Percentiles rank a stretch among this genome's conserved stretches.
These are phyloP conservation scores for Palythoa heliodiscus DNA, from an alignment of 92 coral and sea anemone species.

Conservation along the genomic window DNA sequence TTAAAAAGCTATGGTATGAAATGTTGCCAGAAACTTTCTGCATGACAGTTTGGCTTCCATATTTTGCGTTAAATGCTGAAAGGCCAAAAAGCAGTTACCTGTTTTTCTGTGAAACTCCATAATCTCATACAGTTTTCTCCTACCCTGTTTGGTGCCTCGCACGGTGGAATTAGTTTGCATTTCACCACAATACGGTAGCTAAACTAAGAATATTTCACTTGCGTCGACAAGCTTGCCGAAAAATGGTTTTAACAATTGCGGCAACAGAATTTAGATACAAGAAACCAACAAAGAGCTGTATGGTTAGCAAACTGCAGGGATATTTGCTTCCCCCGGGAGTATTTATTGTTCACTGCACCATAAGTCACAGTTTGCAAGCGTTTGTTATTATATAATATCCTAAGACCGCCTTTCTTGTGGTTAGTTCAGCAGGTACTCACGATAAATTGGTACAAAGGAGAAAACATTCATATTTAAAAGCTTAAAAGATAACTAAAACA, in stretches of 20 bases:
- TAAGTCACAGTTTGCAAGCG: background rate
- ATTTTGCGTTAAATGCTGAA: background rate
- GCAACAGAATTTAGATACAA: background rate
- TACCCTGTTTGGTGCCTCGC: background rate
- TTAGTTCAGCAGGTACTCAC: slow-evolving; percentile 27
- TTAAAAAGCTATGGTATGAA: no score
- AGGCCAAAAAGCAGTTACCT: background rate
- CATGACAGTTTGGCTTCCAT: background rate
- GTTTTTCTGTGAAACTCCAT: slow-evolving; percentile 43
- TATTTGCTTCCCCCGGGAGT: slow-evolving; percentile 6
- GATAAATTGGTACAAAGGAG: background rate
- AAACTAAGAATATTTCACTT: background rate
- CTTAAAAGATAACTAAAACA: slow-evolving; percentile 11
- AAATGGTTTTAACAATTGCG: background rate
- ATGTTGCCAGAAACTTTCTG: no score
- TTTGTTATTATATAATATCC: background rate
- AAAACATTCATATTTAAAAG: background rate
- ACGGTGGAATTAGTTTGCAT: background rate
- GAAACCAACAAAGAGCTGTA: background rate
- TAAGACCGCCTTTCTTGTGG: slow-evolving; percentile 6
- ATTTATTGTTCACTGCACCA: slow-evolving; percentile 3
- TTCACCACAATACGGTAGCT: background rate
- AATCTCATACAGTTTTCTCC: slow-evolving; percentile 10
- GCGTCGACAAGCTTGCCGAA: background rate
- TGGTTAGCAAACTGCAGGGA: background rate